These are phyloP conservation scores for Pseudomugil tenellus DNA, from an alignment of 2,797 vertebrate species.

Conservation along the genomic window DNA sequence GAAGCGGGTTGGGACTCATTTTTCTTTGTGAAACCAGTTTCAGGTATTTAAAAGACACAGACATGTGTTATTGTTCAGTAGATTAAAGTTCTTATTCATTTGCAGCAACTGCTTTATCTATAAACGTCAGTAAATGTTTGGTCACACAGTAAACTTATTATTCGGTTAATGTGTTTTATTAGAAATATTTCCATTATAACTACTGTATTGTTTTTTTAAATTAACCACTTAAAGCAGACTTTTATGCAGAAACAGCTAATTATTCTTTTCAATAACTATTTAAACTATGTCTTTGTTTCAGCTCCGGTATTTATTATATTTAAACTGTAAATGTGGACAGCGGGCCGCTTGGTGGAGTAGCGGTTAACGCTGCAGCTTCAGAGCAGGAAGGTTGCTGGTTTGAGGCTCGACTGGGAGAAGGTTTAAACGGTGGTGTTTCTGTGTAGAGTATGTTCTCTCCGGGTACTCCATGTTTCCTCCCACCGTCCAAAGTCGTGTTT, in stretches of 20 bases:
- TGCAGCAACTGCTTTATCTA: slow-evolving; percentile 1
- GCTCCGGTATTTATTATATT: too few relatives aligned
- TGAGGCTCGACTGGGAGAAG: too few relatives aligned
- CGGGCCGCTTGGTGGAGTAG: too few relatives aligned
- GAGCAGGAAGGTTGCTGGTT: too few relatives aligned
- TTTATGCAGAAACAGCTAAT: slow-evolving; percentile 48
- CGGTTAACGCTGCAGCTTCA: too few relatives aligned
- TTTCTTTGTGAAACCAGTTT: slow-evolving; percentile 18
- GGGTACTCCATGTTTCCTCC: too few relatives aligned
- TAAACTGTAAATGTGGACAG: too few relatives aligned
- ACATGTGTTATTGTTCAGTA: slow-evolving; percentile 23
- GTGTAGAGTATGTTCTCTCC: too few relatives aligned
- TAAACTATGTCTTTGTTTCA: too few relatives aligned
- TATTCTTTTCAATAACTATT: slow-evolving; percentile 31
- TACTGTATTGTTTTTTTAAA: slow-evolving; percentile 59
- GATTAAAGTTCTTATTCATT: neutral
- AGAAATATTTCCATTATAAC: slow-evolving; percentile 23
- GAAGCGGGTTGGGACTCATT: neutral
- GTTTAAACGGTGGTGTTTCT: too few relatives aligned
- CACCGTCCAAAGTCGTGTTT: too few relatives aligned
- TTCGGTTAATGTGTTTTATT: slow-evolving; percentile 11
- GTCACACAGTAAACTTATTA: slow-evolving; percentile 17
- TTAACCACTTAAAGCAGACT: slow-evolving; percentile 63
- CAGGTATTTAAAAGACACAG: slow-evolving; percentile 14
- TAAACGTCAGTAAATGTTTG: neutral